A percentile compares a stretch with the other conserved stretches of the same genome.
phyloP scores from a whole-genome alignment of 92 coral and sea anemone genomes.

The Paragorgia papillata region DNA sequence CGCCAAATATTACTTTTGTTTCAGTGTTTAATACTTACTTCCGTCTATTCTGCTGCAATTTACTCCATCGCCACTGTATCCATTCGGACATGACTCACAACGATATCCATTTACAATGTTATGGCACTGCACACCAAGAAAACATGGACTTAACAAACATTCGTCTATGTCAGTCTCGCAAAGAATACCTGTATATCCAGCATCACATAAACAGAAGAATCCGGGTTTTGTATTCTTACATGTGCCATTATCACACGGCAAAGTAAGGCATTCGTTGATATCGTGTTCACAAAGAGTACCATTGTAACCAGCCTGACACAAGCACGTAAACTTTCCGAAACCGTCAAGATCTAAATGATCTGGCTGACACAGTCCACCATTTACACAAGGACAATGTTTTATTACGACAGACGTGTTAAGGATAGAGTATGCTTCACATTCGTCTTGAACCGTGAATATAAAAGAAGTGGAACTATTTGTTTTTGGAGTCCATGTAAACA shows the following conservation, averaged over 20 bases:
- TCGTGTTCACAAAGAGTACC: conserved; percentile 57
- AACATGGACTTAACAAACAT: conserved; percentile 19
- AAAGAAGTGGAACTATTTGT: conserved; percentile 26
- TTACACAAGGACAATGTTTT: conserved; percentile 52
- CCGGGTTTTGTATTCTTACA: conserved; percentile 45
- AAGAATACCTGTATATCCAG: conserved; percentile 47
- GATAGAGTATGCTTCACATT: conserved; percentile 46
- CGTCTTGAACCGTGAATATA: conserved; percentile 58
- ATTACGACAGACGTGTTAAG: conserved; percentile 47
- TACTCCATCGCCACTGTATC: conserved; percentile 22
- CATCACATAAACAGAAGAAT: conserved; percentile 36
- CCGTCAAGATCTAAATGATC: conserved; percentile 50
- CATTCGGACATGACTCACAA: conserved; percentile 25
- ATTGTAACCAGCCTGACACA: conserved; percentile 52
- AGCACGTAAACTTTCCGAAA: conserved; percentile 52
- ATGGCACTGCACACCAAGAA: conserved; percentile 8
- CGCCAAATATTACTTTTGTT: too few species aligned
- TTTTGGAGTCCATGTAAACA: conserved; percentile 50
- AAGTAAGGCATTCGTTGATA: conserved; percentile 57
- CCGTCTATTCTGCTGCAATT: conserved; percentile 13
- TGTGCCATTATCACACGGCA: conserved; percentile 57
- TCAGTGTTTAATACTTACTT: conserved; percentile 11
- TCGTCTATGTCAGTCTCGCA: conserved; percentile 45
- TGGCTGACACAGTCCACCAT: conserved; percentile 58
- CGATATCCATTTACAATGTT: conserved; percentile 1